Evolutionary conservation across 2,797 vertebrate species (phyloP).

Genomic region (Pampus argenteus): DNA sequence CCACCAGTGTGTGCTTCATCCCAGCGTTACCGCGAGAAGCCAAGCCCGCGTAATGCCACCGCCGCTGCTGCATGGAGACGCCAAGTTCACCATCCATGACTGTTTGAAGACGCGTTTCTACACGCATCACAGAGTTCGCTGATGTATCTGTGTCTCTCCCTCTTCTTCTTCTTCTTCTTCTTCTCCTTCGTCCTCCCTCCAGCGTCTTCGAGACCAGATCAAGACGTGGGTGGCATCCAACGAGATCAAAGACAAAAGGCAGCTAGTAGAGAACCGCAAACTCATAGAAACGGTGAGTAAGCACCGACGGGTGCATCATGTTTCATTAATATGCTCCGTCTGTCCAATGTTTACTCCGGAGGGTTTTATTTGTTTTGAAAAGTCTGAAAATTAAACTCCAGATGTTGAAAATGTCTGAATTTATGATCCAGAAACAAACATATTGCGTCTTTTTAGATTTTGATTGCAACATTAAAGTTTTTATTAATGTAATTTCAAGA

Average conservation of each 20-base stretch:
- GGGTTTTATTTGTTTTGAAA: slow-evolving; percentile 12
- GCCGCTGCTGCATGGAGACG: slow-evolving; percentile 21
- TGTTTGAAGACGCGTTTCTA: slow-evolving; percentile 55
- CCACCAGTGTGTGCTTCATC: slow-evolving; percentile 28
- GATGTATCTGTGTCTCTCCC: slow-evolving; percentile 31
- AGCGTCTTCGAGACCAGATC: slow-evolving; percentile 97
- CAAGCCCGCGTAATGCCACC: slow-evolving; percentile 62
- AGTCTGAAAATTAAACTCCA: neutral
- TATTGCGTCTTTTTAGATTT: too few relatives aligned
- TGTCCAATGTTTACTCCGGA: neutral
- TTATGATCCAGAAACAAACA: too few relatives aligned
- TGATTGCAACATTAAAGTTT: neutral
- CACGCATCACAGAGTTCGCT: slow-evolving; percentile 41
- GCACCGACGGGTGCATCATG: neutral
- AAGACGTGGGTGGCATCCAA: slow-evolving; percentile 97
- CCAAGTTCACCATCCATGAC: slow-evolving; percentile 62
- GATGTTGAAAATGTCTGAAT: neutral
- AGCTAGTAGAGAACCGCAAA: slow-evolving; percentile 95
- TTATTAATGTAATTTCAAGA: too few relatives aligned
- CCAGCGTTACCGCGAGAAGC: slow-evolving; percentile 67
- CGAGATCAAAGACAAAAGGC: slow-evolving; percentile 97
- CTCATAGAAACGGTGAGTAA: slow-evolving; percentile 92
- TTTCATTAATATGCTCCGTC: slow-evolving; percentile 8
- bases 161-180: neutral
- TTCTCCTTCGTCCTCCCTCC: slow-evolving; percentile 15